Evolutionary conservation across 1,140 invertebrate genomes (phyloP), one percentile per base, ranked within the genome.

Genomic region (Diabrotica undecimpunctata): DNA sequence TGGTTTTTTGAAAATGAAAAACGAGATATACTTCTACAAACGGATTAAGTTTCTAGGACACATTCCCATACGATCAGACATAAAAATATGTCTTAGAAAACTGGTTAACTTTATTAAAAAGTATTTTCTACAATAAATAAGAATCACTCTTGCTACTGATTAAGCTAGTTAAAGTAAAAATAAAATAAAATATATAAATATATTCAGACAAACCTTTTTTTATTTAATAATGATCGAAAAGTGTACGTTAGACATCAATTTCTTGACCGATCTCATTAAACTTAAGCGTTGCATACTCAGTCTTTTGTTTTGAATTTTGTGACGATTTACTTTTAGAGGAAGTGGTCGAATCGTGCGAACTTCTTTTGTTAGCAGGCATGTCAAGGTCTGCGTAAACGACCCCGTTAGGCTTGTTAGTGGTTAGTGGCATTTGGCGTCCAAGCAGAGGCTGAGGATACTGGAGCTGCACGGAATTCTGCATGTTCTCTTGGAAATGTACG

Each of bases 251-350:
- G 74, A 92, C 89, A 79, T 91, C 89, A 73, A 92, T 91, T 78
- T 88, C 87, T 75, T 87, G 84, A 72, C 86, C 86, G 66, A 87
- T 82, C 76, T 91, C 90, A 76, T 90, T 88, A 79, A 91, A 92
- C 79, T 89, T 89, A 66, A 91, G 83, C 70, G 89, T 88, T 53
- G 88, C 86, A 75, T 91, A 90, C 77, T 91, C 88, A 74, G 86
- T 88, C 78, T 81, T 81, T 64, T 70, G 66, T 72, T 78, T 77
- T 36, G 69, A 64, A 64, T 77, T 77, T 67, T 70, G 72, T 46
- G 41, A 46, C 38, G 56, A 66, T 50, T 70, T 67, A 52, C 60
- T 69, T 53, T 67, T 67, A 12, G 61, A 66, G 7, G 66, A 70
- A 50, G 54, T 61, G n/a, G 41, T 10, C 2, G 62, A 66, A 6